Base-by-base conservation (phyloP, 92 coral and sea anemone genomes). In the Phenganax marumi region DNA sequence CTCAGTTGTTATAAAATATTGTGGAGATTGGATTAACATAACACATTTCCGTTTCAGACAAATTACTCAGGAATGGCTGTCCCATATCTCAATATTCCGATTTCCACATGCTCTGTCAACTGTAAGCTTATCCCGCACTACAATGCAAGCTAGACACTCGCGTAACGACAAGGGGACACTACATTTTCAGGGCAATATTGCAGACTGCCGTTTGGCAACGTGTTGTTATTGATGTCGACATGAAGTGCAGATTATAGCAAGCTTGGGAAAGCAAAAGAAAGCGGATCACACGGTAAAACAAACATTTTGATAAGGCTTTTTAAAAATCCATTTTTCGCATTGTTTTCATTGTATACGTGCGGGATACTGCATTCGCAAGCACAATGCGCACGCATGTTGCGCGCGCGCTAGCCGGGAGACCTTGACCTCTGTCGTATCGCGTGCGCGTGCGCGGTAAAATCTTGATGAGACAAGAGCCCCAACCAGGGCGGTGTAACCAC, bases 41-140 rank as follows among this genome's bases (percentile, higher is more conserved):
- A 26, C 48, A 77, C 39, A 54, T 77, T 77, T 77, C 81, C 81
- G 81, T 54, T 19, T 12, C 69, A 77, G 81, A 77, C 81, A 56
- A 77, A 77, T 77, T 77, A 56, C 62, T 74, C 18, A 17, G 16
- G 79, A 47, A 74, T 74, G 19, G 61, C 61, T 50, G 49, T 74
- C 61, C 49, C 10, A 22, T 12, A 53, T 52, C 70, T 18, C 3
- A 14, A 74, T 61, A 46, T 26, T 62, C 17, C 23, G 43, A 47
- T 66, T 66, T 66, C 49, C 72, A 66, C 72, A 66, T 66, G 50
- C 43, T 33, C 43, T 33, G 72, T 66, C 17, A 66, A 3, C 13
- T 10, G 17, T 33, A 66, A 11, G 72, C 72, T 66, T 66, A 66
- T 66, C 72, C 43, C 49, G 25, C 14, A 66, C 50, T n/a, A 66